Evolutionary conservation across 2,888 invertebrate genomes (phyloP).

Genomic region (Dendrolimus houi): DNA sequence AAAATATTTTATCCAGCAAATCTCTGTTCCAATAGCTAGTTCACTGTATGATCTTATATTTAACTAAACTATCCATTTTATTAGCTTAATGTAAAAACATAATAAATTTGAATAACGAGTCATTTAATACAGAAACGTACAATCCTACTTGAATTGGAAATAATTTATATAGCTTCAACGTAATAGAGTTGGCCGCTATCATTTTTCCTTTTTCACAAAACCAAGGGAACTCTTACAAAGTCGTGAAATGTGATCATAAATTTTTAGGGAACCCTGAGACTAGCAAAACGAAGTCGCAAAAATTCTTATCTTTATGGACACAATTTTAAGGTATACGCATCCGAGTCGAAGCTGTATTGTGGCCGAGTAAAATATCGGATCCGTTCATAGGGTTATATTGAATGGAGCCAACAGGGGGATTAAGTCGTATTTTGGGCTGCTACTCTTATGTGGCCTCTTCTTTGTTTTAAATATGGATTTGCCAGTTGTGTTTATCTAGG

Average conservation of each 20-base stretch:
- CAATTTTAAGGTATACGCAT: slow-evolving; percentile 49
- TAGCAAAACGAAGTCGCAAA: slow-evolving; percentile 42
- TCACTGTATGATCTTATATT: too few relatives aligned
- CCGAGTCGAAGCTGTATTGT: slow-evolving; percentile 24
- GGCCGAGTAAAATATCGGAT: slow-evolving; percentile 24
- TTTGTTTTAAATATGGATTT: too few relatives aligned
- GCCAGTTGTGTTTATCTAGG: too few relatives aligned
- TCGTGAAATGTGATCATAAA: slow-evolving; percentile 50
- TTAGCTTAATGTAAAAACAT: background rate
- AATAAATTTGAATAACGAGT: background rate
- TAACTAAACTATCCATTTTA: background rate
- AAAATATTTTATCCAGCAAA: too few relatives aligned
- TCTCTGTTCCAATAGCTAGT: too few relatives aligned
- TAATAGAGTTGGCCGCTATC: slow-evolving; percentile 28
- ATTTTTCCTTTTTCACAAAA: slow-evolving; percentile 26
- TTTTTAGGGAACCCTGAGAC: slow-evolving; percentile 39
- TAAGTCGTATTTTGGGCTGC: too few relatives aligned
- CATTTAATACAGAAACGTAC: background rate
- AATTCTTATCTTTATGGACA: slow-evolving; percentile 53
- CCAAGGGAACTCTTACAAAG: slow-evolving; percentile 38
- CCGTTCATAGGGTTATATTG: slow-evolving; percentile 16
- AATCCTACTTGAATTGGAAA: background rate
- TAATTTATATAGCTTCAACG: slow-evolving; percentile 23
- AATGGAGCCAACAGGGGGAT: slow-evolving; percentile 5
- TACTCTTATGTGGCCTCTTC: too few relatives aligned